Evolutionary conservation across 2,888 invertebrate species (phyloP).

Genomic region (Machimus atricapillus): DNA sequence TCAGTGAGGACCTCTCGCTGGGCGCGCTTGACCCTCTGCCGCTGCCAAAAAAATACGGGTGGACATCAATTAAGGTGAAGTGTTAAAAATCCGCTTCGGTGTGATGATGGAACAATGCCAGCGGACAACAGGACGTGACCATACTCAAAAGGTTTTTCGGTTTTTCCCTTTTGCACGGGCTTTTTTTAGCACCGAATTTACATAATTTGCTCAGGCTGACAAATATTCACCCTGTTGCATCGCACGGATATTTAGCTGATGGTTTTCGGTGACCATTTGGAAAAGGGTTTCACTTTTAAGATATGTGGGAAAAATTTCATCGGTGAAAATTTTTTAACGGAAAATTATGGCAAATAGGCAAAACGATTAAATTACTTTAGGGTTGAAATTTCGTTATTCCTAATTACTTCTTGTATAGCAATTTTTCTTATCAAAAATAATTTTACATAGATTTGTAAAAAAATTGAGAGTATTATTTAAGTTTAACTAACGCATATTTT

Average conservation of each 20-base stretch:
- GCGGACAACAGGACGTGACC: conserved; percentile 37
- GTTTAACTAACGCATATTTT: too few species aligned
- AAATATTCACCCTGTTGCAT: conserved; percentile 12
- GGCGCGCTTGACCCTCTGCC: conserved; percentile 16
- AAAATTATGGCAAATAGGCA: neutral
- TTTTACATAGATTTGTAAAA: too few species aligned
- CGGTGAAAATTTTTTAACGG: neutral
- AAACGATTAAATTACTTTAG: too few species aligned
- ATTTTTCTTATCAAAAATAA: too few species aligned
- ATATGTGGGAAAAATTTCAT: neutral
- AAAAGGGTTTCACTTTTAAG: neutral
- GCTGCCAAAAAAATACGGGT: neutral
- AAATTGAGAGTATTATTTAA: too few species aligned
- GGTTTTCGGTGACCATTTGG: neutral
- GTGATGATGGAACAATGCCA: conserved; percentile 27
- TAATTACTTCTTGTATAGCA: too few species aligned
- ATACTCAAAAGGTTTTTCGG: neutral
- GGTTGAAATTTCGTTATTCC: too few species aligned
- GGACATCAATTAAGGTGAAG: conserved; percentile 41
- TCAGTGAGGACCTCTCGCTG: neutral
- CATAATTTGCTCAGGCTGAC: conserved; percentile 8
- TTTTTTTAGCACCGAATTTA: neutral
- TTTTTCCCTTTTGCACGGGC: neutral
- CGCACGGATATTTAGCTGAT: neutral
- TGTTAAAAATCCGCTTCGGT: conserved; percentile 37